These are phyloP conservation scores for Drosophila incognita DNA, from an alignment of 2,888 invertebrate genomes.

Conservation along the genomic window DNA sequence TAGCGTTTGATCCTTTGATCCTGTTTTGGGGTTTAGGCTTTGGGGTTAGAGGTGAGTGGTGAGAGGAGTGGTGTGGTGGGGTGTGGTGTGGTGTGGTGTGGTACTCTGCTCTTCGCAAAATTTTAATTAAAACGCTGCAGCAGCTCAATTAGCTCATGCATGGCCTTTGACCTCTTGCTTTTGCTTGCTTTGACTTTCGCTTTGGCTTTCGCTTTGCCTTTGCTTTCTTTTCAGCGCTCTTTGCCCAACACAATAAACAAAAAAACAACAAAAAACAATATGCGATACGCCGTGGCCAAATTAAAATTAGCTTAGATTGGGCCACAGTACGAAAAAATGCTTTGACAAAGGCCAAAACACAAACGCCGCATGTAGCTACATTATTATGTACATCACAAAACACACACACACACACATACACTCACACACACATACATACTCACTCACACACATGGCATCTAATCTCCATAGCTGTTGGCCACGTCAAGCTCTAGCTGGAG, in stretches of 20 bases:
- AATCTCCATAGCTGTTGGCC: slow-evolving; percentile 4
- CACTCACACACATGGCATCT: slow-evolving; percentile 9
- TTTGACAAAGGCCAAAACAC: slow-evolving; percentile 50
- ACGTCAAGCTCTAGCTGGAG: not conserved
- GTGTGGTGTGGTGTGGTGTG: not conserved
- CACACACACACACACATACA: not conserved
- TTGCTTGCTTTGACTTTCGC: slow-evolving; percentile 57
- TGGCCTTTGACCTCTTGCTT: slow-evolving; percentile 47
- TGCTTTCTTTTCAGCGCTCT: slow-evolving; percentile 23
- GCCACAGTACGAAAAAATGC: slow-evolving; percentile 52
- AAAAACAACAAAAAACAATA: not conserved
- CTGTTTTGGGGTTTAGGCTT: slow-evolving; percentile 22
- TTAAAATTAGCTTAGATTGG: slow-evolving; percentile 76
- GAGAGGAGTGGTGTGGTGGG: not conserved
- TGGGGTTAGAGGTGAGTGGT: not conserved
- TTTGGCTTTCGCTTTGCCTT: slow-evolving; percentile 10
- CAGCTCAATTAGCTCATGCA: slow-evolving; percentile 59
- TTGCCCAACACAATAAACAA: slow-evolving; percentile 7
- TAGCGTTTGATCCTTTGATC: slow-evolving; percentile 74
- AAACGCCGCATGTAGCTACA: slow-evolving; percentile 46
- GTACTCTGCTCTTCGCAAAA: slow-evolving; percentile 23
- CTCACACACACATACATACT: slow-evolving; percentile 8
- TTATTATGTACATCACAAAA: slow-evolving; percentile 34
- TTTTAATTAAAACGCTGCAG: slow-evolving; percentile 70
- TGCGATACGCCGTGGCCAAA: slow-evolving; percentile 58